These are phyloP conservation scores for Aphrocallistes beatrix DNA, from an alignment of 37 sponge, comb jelly and placozoan genomes.

Conservation along the genomic window DNA sequence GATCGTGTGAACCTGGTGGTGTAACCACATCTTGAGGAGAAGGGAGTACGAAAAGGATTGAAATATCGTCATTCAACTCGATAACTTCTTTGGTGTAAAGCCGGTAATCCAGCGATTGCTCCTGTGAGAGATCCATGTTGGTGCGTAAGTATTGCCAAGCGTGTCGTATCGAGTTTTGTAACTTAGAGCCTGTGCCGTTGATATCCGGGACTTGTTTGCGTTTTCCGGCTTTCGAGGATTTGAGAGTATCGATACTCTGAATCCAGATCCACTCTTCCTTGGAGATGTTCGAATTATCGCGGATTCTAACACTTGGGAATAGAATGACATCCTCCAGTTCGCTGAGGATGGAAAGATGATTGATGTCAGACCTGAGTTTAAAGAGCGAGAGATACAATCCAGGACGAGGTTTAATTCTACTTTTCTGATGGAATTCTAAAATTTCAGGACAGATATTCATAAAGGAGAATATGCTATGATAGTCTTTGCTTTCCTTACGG, in stretches of 20 bases:
- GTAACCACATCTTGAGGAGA: slow-evolving; percentile 59
- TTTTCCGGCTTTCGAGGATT: neutral
- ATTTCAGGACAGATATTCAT: slow-evolving; percentile 5
- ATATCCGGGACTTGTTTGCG: neutral
- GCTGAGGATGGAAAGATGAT: neutral
- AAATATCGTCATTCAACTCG: slow-evolving; percentile 63
- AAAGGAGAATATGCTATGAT: neutral
- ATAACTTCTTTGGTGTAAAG: slow-evolving; percentile 62
- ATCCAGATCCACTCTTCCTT: slow-evolving; percentile 15
- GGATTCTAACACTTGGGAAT: slow-evolving; percentile 7
- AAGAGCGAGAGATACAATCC: neutral
- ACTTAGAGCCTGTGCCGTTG: neutral
- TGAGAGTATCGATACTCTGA: neutral
- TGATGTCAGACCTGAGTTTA: neutral
- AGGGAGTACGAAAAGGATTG: slow-evolving; percentile 61
- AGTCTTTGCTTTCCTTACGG: neutral
- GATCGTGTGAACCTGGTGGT: slow-evolving; percentile 52
- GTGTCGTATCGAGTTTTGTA: neutral
- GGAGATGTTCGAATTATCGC: neutral
- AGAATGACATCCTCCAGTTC: neutral
- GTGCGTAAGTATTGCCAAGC: neutral
- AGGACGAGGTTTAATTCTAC: neutral
- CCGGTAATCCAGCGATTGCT: slow-evolving; percentile 27
- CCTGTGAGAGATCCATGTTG: neutral
- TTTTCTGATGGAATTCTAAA: neutral